Conservation (phyloP, 2,888 invertebrate species). For the Temnothorax unifasciatus region DNA sequence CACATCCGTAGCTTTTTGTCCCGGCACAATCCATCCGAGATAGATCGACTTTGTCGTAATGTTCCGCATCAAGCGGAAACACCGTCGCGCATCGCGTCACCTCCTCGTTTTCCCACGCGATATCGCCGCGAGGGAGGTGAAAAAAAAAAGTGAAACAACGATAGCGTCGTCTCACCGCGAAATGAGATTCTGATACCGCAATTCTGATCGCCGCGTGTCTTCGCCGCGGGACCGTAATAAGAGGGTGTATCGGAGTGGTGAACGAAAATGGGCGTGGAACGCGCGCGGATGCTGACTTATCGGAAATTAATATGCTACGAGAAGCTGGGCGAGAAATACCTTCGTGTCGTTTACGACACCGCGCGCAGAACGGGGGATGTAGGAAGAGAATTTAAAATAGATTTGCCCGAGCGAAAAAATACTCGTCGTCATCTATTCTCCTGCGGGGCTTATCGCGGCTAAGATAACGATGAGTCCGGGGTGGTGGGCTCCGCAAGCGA, state of each 20-base stretch:
- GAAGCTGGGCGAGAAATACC: constrained; percentile 70
- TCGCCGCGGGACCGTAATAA: constrained; percentile 27
- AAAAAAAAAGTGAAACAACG: constrained; percentile 28
- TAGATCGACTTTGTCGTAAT: constrained; percentile 43
- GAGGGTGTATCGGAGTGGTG: background rate
- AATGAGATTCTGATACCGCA: constrained; percentile 54
- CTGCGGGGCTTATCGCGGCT: constrained; percentile 76
- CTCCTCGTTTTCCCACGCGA: constrained; percentile 26
- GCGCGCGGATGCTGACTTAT: constrained; percentile 29
- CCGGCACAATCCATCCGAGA: constrained; percentile 12
- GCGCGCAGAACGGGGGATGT: constrained; percentile 22
- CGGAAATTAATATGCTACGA: constrained; percentile 78
- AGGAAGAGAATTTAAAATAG: constrained; percentile 81
- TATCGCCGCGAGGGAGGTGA: background rate
- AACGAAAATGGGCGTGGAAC: constrained; percentile 17
- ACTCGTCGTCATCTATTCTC: constrained; percentile 67
- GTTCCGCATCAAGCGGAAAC: constrained; percentile 21
- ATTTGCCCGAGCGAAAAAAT: constrained; percentile 75
- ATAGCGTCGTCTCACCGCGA: constrained; percentile 26
- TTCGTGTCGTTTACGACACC: constrained; percentile 35
- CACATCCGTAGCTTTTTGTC: constrained; percentile 13
- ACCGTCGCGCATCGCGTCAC: constrained; percentile 18
- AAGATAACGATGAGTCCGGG: constrained; percentile 42
- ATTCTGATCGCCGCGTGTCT: constrained; percentile 37
- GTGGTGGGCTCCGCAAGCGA: constrained; percentile 63